A percentile compares a stretch with the other conserved stretches of the same genome.
phyloP scores from a whole-genome alignment of 1,140 invertebrate species.

The Hylyphantes graminicola region DNA sequence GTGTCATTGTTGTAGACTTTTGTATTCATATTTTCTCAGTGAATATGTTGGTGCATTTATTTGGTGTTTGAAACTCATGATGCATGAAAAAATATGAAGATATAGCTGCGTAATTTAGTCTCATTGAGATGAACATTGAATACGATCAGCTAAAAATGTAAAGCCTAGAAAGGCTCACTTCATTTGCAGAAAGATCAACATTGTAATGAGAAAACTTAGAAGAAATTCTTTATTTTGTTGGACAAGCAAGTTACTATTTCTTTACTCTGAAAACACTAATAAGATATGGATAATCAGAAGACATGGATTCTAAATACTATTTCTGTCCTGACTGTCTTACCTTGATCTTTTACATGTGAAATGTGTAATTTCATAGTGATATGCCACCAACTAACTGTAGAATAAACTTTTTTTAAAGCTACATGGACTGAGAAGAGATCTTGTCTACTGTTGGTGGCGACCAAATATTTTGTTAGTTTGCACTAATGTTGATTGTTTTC shows the following conservation, averaged over 20 bases:
- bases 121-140: conserved; percentile 24
- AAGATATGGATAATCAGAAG: conserved; percentile 3
- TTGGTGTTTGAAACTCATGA: neutral
- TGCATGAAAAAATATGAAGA: conserved; percentile 5
- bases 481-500: conserved; percentile 32
- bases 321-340: conserved; percentile 26
- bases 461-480: conserved; percentile 42
- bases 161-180: conserved; percentile 7
- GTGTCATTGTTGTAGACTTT: conserved; percentile 39
- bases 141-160: conserved; percentile 12
- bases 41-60: conserved; percentile 42
- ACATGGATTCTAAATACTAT: conserved; percentile 28
- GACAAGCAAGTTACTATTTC: conserved; percentile 36
- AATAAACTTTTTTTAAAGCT: conserved; percentile 27
- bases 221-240: conserved; percentile 23
- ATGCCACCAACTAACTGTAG: conserved; percentile 50
- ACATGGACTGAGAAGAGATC: conserved; percentile 32
- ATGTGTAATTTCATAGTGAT: conserved; percentile 56
- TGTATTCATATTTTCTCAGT: conserved; percentile 30
- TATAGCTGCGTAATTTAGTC: neutral
- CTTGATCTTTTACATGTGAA: conserved; percentile 23
- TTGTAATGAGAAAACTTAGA: neutral
- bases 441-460: conserved; percentile 34
- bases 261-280: conserved; percentile 11
- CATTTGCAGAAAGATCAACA: conserved; percentile 1